Evolutionary conservation across 2,113 vertebrate species (phyloP).

Genomic region (Petrocephalus microphthalmus): DNA sequence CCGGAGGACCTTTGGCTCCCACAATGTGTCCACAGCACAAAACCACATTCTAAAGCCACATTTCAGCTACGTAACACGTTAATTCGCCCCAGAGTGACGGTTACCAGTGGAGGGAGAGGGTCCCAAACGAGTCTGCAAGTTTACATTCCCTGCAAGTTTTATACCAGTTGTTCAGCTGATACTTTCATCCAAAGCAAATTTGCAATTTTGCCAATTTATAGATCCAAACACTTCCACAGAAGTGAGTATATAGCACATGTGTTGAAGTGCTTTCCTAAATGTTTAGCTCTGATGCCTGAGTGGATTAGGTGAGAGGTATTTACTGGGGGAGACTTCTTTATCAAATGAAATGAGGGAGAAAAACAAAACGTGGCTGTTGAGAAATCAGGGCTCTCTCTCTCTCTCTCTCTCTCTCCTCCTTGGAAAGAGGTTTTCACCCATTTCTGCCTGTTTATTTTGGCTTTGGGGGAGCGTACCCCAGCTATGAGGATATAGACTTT

Average conservation of each 20-base stretch:
- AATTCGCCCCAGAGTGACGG: too few relatives aligned
- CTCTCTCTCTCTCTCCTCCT: conserved; percentile 36
- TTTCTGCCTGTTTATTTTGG: conserved; percentile 53
- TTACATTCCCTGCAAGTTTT: too few relatives aligned
- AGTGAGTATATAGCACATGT: too few relatives aligned
- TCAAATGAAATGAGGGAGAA: not conserved
- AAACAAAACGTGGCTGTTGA: conserved; percentile 27
- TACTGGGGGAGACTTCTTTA: not conserved
- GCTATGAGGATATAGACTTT: conserved; percentile 45
- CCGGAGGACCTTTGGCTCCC: not conserved
- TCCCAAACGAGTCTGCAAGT: too few relatives aligned
- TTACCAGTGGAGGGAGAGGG: too few relatives aligned
- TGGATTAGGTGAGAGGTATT: not conserved
- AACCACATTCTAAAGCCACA: not conserved
- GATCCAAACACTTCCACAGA: too few relatives aligned
- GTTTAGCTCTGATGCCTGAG: not conserved
- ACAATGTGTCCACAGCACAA: not conserved
- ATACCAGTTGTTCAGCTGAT: too few relatives aligned
- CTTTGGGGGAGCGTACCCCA: conserved; percentile 38
- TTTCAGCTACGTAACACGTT: too few relatives aligned
- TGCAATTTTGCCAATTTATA: too few relatives aligned
- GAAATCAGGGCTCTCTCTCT: conserved; percentile 29
- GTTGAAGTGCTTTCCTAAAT: too few relatives aligned
- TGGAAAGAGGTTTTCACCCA: conserved; percentile 34
- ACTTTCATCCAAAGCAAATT: too few relatives aligned